Evolutionary conservation across 2,113 vertebrate species (phyloP).

Genomic region (Apteryx mantelli): DNA sequence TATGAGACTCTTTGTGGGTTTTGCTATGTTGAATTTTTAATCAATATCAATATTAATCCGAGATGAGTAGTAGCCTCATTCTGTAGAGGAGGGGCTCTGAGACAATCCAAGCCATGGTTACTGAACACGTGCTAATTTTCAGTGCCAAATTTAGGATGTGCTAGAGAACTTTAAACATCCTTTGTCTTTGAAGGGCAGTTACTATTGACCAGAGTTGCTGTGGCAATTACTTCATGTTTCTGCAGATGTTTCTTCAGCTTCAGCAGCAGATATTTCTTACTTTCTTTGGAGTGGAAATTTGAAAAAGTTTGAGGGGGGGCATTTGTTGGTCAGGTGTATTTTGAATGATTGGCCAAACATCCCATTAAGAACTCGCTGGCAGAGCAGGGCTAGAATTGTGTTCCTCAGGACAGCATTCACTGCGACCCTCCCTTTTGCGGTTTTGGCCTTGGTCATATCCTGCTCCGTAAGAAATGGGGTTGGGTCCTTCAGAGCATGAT

Average conservation of each 20-base stretch:
- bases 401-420: not conserved
- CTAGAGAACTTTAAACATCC: not conserved
- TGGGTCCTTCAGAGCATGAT: not conserved
- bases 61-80: not conserved
- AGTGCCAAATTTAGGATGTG: not conserved
- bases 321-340: too few species aligned
- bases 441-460: not conserved
- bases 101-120: not conserved
- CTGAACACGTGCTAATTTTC: not conserved
- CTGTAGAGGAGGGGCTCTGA: not conserved
- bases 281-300: not conserved
- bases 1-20: not conserved
- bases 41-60: not conserved
- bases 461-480: not conserved
- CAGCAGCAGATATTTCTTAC: not conserved
- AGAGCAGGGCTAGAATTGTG: not conserved
- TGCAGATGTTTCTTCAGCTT: not conserved
- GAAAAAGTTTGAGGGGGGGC: rapidly evolving
- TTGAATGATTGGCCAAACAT: not conserved
- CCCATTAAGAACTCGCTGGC: not conserved
- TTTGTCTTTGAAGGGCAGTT: not conserved
- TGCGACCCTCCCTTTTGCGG: not conserved
- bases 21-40: not conserved
- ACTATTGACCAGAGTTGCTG: not conserved
- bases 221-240: not conserved